Conservation (phyloP, 2,113 vertebrate species). For the Halcyon senegalensis region DNA sequence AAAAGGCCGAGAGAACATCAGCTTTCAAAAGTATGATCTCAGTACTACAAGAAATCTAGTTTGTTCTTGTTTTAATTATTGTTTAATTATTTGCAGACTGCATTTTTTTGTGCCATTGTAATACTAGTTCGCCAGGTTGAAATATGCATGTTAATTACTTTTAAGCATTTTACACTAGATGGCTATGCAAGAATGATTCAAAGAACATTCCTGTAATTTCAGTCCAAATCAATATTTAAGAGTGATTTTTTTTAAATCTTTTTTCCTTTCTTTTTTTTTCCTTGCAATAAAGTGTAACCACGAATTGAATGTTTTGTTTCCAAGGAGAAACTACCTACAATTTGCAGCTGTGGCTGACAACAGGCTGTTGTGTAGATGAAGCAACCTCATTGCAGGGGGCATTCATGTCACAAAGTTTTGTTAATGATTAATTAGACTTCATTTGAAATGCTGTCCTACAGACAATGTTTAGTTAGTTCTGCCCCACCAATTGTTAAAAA, state of each 20-base stretch:
- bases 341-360: slow-evolving; percentile 21
- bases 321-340: slow-evolving; percentile 14
- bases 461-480: slow-evolving; percentile 40
- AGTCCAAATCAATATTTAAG: not conserved
- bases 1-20: slow-evolving; percentile 28
- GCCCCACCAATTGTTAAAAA: not conserved
- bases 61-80: slow-evolving; percentile 48
- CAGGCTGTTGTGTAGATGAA: not conserved
- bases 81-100: slow-evolving; percentile 64
- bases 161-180: slow-evolving; percentile 31
- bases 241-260: not conserved
- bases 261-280: not conserved
- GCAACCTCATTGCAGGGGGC: not conserved
- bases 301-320: slow-evolving; percentile 9
- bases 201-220: not conserved
- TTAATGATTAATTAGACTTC: slow-evolving; percentile 62
- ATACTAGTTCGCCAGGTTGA: slow-evolving; percentile 33
- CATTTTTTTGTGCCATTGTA: slow-evolving; percentile 46
- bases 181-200: not conserved
- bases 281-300: not conserved
- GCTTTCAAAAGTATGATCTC: slow-evolving; percentile 30
- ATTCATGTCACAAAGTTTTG: slow-evolving; percentile 24
- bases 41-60: slow-evolving; percentile 19
- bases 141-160: slow-evolving; percentile 45
- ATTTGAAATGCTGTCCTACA: slow-evolving; percentile 35